Evolutionary conservation across 1,140 invertebrate genomes (phyloP), one percentile per base, ranked within the genome.

Genomic region (Euura saliciscinereae): DNA sequence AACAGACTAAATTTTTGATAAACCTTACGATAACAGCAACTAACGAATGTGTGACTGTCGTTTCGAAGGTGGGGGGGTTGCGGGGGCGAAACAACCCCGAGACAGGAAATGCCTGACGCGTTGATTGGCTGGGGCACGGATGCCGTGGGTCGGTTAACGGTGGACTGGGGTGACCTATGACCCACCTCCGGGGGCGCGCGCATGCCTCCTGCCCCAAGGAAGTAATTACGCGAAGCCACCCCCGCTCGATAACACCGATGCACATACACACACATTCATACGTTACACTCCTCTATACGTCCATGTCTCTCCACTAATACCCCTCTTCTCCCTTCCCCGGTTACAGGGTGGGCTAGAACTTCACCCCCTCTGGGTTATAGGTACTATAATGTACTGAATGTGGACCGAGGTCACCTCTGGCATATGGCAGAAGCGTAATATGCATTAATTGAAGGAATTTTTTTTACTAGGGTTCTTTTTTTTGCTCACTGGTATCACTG

Each of bases 101-200:
- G 68, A 69, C 68, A 65, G 71, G 71, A 64, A 83, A 77, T 78
- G 76, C 79, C 78, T 82, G 78, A 77, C 73, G 71, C 82, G 81
- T 83, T 83, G 82, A 84, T 84, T 84, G 83, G 83, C 80, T 82
- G 78, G 28, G 28, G 68, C 78, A 77, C 13, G 51, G 51, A 59
- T n/a, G 8, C 8, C 8, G 78, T 79, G 79, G 79, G 78, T 78
- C 28, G 28, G 28, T 28, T 28, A 28, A 28, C 28, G 28, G 77
- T 75, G 78, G 76, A 78, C 72, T 80, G 78, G 78, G 74, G 74
- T 84, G 83, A 84, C 83, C 83, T 84, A 73, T 84, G 81, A 83
- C 81, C 83, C 82, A 83, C 83, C 83, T 82, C 77, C 80, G 72
- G 78, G 83, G 82, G 79, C 83, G 83, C 83, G 82, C 83, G 82